phyloP scores from a whole-genome alignment of 2,797 vertebrate species.

The Scarus forsteni region DNA sequence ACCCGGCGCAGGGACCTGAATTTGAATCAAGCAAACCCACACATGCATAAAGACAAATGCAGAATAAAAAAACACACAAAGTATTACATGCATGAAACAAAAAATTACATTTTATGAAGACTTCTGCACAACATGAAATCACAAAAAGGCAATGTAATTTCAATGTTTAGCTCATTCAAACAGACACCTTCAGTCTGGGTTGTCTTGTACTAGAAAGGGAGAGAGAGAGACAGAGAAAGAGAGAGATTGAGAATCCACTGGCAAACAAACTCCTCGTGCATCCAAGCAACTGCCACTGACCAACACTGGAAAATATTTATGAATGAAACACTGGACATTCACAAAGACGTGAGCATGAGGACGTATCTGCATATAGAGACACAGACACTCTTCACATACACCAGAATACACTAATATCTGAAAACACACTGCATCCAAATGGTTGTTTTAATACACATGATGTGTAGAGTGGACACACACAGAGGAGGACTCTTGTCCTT shows the following conservation, averaged over 20 bases:
- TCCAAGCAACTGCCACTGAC: conserved; percentile 81
- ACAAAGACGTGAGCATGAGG: background rate
- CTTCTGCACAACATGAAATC: conserved; percentile 2
- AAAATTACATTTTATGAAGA: background rate
- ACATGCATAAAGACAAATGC: background rate
- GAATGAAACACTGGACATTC: conserved; percentile 64
- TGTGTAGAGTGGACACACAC: conserved; percentile 10
- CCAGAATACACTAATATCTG: background rate
- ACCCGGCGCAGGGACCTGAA: conserved; percentile 28
- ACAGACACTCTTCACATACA: background rate
- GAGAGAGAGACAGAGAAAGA: background rate
- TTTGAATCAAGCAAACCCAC: conserved; percentile 18
- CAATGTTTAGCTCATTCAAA: conserved; percentile 30
- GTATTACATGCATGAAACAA: background rate
- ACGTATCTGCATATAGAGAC: background rate
- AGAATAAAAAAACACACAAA: background rate
- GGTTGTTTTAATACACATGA: conserved; percentile 3
- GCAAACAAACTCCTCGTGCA: conserved; percentile 45
- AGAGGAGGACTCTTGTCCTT: conserved; percentile 32
- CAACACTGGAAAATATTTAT: conserved; percentile 75
- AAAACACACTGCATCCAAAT: conserved; percentile 36
- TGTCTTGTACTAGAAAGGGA: conserved; percentile 7
- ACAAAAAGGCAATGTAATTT: conserved; percentile 13
- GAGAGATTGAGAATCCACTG: conserved; percentile 7
- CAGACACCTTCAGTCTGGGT: conserved; percentile 58